Evolutionary conservation across 2,113 vertebrate genomes (phyloP).

Genomic region (Cinclus mexicanus): DNA sequence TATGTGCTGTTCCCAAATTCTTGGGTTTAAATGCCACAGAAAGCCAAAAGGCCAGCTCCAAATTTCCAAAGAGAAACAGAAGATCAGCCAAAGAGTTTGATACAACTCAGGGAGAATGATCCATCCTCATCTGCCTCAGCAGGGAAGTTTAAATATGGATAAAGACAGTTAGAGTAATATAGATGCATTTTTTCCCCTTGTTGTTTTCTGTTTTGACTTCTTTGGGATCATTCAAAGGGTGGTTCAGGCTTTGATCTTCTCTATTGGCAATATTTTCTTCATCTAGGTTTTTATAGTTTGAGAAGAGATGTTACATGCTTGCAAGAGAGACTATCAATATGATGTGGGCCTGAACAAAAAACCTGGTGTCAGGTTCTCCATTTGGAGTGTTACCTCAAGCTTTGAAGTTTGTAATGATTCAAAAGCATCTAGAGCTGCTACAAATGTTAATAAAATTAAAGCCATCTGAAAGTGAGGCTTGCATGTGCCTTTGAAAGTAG

Average conservation of each 20-base stretch:
- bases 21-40: neutral
- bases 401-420: constrained; percentile 80
- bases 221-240: constrained; percentile 56
- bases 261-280: constrained; percentile 41
- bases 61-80: neutral
- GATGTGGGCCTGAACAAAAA: constrained; percentile 56
- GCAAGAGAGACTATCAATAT: constrained; percentile 38
- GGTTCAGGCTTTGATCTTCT: constrained; percentile 64
- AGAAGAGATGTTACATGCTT: constrained; percentile 56
- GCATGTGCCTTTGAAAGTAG: constrained; percentile 80
- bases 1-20: neutral
- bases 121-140: neutral
- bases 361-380: constrained; percentile 69
- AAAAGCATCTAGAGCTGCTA: constrained; percentile 81
- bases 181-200: neutral
- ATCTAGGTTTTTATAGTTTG: constrained; percentile 60
- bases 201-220: constrained; percentile 65
- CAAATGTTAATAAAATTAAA: constrained; percentile 98
- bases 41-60: neutral
- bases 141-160: constrained; percentile 46
- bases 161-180: constrained; percentile 4
- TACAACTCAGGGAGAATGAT: neutral
- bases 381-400: constrained; percentile 76
- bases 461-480: constrained; percentile 85
- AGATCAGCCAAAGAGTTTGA: neutral